These are phyloP conservation scores for Amblyopsis rosae DNA, from an alignment of 2,113 vertebrate genomes.

Conservation along the genomic window DNA sequence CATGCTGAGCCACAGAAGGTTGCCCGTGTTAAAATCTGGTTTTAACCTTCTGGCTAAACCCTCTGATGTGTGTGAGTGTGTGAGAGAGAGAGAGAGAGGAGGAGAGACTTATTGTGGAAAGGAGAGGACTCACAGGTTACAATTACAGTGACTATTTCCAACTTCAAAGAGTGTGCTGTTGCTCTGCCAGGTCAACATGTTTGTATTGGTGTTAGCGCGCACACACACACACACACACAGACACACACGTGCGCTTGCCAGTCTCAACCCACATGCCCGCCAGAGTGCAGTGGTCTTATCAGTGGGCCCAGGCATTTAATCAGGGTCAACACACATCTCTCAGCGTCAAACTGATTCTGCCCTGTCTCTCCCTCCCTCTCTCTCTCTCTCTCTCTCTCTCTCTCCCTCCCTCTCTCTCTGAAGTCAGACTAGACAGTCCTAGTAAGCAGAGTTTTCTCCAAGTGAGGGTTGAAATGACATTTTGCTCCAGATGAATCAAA, in stretches of 20 bases:
- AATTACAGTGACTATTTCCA: constrained; percentile 61
- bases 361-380: background rate
- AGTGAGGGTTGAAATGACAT: background rate
- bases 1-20: constrained; percentile 55
- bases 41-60: constrained; percentile 29
- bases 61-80: too few relatives aligned
- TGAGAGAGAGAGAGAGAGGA: constrained; percentile 4
- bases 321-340: constrained; percentile 63
- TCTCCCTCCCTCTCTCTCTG: background rate
- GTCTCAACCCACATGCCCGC: constrained; percentile 24
- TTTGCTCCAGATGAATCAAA: background rate
- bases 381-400: background rate
- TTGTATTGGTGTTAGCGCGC: constrained; percentile 62
- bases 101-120: background rate
- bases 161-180: constrained; percentile 73
- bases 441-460: background rate
- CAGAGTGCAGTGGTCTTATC: constrained; percentile 62
- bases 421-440: background rate
- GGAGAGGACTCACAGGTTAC: constrained; percentile 2
- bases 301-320: constrained; percentile 66
- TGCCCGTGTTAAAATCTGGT: constrained; percentile 55
- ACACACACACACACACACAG: constrained; percentile 30
- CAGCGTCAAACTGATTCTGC: constrained; percentile 56
- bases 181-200: constrained; percentile 70
- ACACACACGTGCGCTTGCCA: constrained; percentile 15